Percentiles rank a stretch among this genome's conserved stretches.
phyloP scores from a whole-genome alignment of 1,140 invertebrate genomes.

The Neodiprion fabricii region DNA sequence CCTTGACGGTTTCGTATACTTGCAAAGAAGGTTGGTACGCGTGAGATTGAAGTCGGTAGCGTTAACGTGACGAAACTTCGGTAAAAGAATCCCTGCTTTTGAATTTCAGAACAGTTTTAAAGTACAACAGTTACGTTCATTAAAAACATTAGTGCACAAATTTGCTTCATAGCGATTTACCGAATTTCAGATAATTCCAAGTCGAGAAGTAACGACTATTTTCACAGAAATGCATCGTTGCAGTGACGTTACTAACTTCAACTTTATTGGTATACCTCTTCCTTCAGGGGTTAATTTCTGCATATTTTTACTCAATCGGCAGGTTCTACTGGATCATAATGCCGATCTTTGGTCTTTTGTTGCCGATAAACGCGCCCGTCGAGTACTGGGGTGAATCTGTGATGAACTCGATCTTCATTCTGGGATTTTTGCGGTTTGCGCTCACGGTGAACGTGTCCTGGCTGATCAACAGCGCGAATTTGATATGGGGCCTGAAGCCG shows the following conservation, averaged over 20 bases:
- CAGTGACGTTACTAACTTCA: no score
- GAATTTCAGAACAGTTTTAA: no score
- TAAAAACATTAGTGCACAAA: neutral
- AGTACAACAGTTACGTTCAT: no score
- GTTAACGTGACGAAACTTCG: neutral
- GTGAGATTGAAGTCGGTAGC: neutral
- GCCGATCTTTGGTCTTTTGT: conserved; percentile 67
- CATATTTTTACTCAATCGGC: conserved; percentile 32
- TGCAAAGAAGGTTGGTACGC: conserved; percentile 75
- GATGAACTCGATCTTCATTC: conserved; percentile 65
- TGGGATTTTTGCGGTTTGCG: conserved; percentile 71
- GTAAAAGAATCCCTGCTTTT: neutral
- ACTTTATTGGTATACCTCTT: no score
- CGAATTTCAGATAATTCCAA: no score
- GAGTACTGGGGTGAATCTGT: conserved; percentile 78
- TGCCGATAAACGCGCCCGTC: conserved; percentile 76
- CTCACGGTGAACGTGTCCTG: conserved; percentile 69
- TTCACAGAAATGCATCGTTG: no score
- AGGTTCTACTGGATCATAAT: conserved; percentile 78
- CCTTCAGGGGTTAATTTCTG: neutral
- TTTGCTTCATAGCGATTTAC: no score
- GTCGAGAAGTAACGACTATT: no score
- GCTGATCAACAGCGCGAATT: conserved; percentile 73
- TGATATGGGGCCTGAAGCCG: conserved; percentile 75
- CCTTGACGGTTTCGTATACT: conserved; percentile 82